Evolutionary conservation across 1,140 invertebrate species (phyloP), one percentile per base, ranked within the genome.

Genomic region (Steinernema feltiae): DNA sequence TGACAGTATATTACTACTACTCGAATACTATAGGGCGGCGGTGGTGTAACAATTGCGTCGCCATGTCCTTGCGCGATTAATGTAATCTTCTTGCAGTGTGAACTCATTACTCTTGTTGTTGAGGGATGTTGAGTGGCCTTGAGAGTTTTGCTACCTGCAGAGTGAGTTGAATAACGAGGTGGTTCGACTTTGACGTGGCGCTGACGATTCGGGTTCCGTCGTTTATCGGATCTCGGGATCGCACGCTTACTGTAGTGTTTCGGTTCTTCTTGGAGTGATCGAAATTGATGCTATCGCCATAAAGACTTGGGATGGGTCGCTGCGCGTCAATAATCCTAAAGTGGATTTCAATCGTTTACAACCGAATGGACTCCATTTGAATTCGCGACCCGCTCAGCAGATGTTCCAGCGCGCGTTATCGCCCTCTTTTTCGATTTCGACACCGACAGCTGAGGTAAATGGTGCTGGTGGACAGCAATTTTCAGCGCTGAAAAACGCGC

Each of bases 361-460:
- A 15, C 53, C 53, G 24, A n/a, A 63, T 63, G 7, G 7, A 63
- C 53, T 63, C 24, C 53, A 21, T 63, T 12, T 63, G 53, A 27
- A 63, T 12, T 63, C 53, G 7, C 53, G 12, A n/a, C 12, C 15
- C 12, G 53, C 15, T 27, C 41, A 46, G 53, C 53, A 63, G 53
- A 63, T 63, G 53, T 12, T 46, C 53, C 7, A 15, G 35, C 35
- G 35, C 35, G 35, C 35, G 35, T 41, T n/a, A n/a, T 46, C 41
- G 41, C 41, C 53, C 53, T 63, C 53, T 63, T 63, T 63, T 63
- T 63, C 24, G 7, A n/a, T 63, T 63, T 63, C 24, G n/a, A 46
- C 41, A 46, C 7, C 7, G n/a, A n/a, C n/a, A n/a, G n/a, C n/a
- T n/a, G n/a, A n/a, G n/a, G n/a, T n/a, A n/a, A n/a, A n/a, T n/a